Evolutionary conservation across 2,888 invertebrate species (phyloP), one percentile per base, ranked within the genome.

Genomic region (Phyllotreta striolata): DNA sequence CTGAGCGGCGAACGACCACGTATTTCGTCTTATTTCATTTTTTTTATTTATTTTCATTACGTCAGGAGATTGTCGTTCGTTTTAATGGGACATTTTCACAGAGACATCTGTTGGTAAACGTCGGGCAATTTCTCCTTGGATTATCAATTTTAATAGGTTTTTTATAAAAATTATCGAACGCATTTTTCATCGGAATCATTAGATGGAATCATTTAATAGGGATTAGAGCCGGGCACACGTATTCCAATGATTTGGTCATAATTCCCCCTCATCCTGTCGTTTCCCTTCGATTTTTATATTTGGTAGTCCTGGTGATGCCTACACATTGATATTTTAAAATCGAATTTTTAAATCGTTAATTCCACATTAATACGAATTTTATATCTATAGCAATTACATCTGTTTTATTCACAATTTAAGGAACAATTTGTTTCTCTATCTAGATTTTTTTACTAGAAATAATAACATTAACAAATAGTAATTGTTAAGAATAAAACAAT

Each of bases 161-260:
- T 41, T 14, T 38, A 52, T 38, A 37, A 46, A 44, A 58, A 49
- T 58, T 58, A 40, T 49, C 47, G 40, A 58, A 58, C 49, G 9
- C 24, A 34, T 34, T 43, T 57, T 58, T 49, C 49, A 58, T 49
- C 52, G 10, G 38, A 12, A 9, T 38, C 24, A 49, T 24, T 9
- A 39, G 58, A 58, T 46, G 59, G 63, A 68, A 72, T 74, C 73
- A 73, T 69, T 70, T 67, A 67, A 67, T 66, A 55, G 62, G 69
- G 70, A 71, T 71, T 71, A 71, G 66, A 66, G 68, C 56, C 69
- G 59, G 64, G 66, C 70, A 66, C 73, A 72, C 73, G 73, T 74
- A 70, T 71, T 64, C 64, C 70, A 69, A 73, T 74, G 74, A 74
- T 74, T 74, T 73, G 74, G 73, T 74, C 74, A 74, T 73, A 73